These are phyloP conservation scores for Lithobates sylvaticus DNA, from an alignment of 2,797 vertebrate species.

Conservation along the genomic window DNA sequence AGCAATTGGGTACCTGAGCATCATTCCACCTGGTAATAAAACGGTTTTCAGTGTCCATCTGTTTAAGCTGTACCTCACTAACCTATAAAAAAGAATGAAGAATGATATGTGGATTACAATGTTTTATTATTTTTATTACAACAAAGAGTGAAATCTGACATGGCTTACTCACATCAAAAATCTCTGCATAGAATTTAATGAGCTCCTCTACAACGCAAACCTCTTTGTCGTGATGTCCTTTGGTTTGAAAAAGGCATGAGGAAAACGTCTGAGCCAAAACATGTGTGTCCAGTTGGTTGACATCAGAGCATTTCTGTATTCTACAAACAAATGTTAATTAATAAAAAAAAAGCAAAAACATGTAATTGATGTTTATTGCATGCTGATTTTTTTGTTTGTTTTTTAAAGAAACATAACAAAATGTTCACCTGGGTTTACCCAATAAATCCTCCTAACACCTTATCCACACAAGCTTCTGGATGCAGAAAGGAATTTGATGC, in stretches of 20 bases:
- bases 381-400: no score
- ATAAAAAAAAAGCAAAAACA: neutral
- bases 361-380: neutral
- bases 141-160: neutral
- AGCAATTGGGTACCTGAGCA: constrained; percentile 71
- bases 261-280: constrained; percentile 91
- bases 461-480: no score
- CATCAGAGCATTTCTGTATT: constrained; percentile 91
- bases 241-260: constrained; percentile 93
- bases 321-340: constrained; percentile 64
- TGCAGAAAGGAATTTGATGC: no score
- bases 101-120: neutral
- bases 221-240: constrained; percentile 88
- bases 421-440: no score
- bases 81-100: constrained; percentile 77
- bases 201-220: constrained; percentile 87
- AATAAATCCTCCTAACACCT: no score
- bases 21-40: constrained; percentile 97
- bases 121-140: neutral
- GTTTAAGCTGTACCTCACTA: constrained; percentile 91
- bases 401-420: no score
- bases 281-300: constrained; percentile 88
- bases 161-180: constrained; percentile 87
- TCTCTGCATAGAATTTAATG: constrained; percentile 89
- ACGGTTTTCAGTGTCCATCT: constrained; percentile 96